Evolutionary conservation across 2,113 vertebrate species (phyloP).

Genomic region (Chrysemys picta): DNA sequence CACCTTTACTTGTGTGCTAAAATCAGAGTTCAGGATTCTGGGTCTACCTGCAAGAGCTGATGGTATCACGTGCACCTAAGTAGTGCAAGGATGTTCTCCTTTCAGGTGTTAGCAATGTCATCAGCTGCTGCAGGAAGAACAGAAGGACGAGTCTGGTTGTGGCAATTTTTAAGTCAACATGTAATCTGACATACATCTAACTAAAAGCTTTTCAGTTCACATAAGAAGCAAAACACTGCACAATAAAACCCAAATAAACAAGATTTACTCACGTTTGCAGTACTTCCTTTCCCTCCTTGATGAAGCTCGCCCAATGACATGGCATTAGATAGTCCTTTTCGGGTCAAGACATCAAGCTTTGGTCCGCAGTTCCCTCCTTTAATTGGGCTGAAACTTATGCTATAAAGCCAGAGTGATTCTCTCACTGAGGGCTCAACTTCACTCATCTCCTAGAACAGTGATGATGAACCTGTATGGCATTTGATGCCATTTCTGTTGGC

Average conservation of each 20-base stretch:
- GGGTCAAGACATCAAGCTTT: constrained; percentile 39
- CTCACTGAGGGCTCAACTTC: neutral
- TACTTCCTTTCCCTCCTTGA: constrained; percentile 38
- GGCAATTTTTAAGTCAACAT: neutral
- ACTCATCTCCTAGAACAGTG: neutral
- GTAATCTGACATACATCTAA: neutral
- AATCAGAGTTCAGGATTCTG: neutral
- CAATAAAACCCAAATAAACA: neutral
- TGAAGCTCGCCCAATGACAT: constrained; percentile 28
- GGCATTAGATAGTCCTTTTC: constrained; percentile 23
- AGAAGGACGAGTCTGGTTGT: neutral
- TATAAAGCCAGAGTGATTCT: neutral
- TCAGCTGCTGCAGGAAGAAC: neutral
- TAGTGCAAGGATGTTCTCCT: neutral
- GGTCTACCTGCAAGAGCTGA: neutral
- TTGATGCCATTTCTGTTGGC: neutral
- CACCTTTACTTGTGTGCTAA: neutral
- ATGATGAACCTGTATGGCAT: neutral
- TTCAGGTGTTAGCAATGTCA: neutral
- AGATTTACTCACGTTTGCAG: constrained; percentile 49
- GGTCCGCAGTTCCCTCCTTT: constrained; percentile 17
- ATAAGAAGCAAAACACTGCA: neutral
- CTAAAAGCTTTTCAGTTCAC: neutral
- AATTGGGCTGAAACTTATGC: constrained; percentile 1
- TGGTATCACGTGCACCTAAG: neutral